Base-by-base conservation (phyloP, 2,113 vertebrate species). In the Coryphaenoides rupestris region DNA sequence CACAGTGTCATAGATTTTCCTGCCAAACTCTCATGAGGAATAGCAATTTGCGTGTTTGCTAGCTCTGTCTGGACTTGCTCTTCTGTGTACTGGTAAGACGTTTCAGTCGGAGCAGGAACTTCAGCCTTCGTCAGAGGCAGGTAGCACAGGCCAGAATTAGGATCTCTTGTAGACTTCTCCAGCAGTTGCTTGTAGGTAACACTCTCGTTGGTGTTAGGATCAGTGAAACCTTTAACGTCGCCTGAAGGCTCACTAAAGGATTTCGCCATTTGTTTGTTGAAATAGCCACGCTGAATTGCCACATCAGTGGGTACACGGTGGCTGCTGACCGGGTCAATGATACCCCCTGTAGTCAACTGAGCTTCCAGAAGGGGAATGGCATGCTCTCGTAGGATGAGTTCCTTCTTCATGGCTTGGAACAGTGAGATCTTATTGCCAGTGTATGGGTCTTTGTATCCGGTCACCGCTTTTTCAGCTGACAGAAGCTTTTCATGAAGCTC, bases 381-480 rank as follows among this genome's bases (percentile, higher is more conserved):
- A 0, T 91, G 89, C 0, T 96, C 92, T 62, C 88, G 82, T 1
- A 78, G 53, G 0, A 92, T 63, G 0, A 95, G 76, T 19, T 93
- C 94, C 73, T 95, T 95, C 68, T 81, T 88, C 81, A 98, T 89
- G 28, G 96, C 97, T 87, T 98, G 93, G 70, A 98, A 94, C 0
- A 99, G 91, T 3, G 95, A 97, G 24, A 96, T 93, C 56, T 84
- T 95, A 1, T 62, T 75, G 21, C 94, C 94, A 0, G 92, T 90
- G 2, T 93, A 94, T 0, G 96, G 94, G 26, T 97, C 93, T 26
- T 81, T 91, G 70, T 96, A 96, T 15, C 97, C 97, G 0, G 88
- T 97, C 19, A 96, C 94, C 0, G 95, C 94, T 69, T 91, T 93
- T 85, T 99, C 97, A 0, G 95, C 95, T 0, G 60, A 87, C 0